Percentiles rank a stretch among this genome's conserved stretches.
Conservation (phyloP, 1,140 invertebrate genomes). For the Trichoplusia ni region DNA sequence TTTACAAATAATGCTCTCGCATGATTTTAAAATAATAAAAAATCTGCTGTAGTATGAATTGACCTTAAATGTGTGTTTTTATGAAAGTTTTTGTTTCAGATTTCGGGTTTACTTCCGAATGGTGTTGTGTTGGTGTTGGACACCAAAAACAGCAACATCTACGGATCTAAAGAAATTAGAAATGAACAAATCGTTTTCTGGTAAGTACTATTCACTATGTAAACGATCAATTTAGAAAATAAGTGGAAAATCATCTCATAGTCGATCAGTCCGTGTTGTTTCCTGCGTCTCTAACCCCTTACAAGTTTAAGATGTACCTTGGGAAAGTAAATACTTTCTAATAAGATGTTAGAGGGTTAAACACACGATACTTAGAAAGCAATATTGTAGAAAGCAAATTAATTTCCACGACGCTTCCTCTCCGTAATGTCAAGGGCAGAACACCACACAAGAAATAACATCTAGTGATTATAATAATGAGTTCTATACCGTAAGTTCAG, state of each 20-base stretch:
- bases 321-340: too few species aligned
- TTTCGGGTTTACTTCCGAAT: slow-evolving; percentile 69
- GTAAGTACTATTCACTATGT: too few species aligned
- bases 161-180: slow-evolving; percentile 68
- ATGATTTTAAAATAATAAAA: too few species aligned
- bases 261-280: too few species aligned
- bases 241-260: too few species aligned
- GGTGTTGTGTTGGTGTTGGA: slow-evolving; percentile 67
- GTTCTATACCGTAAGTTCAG: background rate
- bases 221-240: too few species aligned
- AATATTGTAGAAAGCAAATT: slow-evolving; percentile 6
- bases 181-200: slow-evolving; percentile 70
- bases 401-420: background rate
- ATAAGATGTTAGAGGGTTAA: too few species aligned
- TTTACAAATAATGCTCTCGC: too few species aligned
- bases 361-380: background rate
- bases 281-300: too few species aligned
- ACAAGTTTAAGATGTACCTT: too few species aligned
- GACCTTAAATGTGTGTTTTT: background rate
- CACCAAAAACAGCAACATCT: slow-evolving; percentile 55
- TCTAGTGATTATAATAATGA: background rate
- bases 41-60: too few species aligned
- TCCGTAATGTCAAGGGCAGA: slow-evolving; percentile 1
- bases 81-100: slow-evolving; percentile 40
- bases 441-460: background rate